phyloP scores from a whole-genome alignment of 2,797 vertebrate genomes.

The Neomorphus geoffroyi region DNA sequence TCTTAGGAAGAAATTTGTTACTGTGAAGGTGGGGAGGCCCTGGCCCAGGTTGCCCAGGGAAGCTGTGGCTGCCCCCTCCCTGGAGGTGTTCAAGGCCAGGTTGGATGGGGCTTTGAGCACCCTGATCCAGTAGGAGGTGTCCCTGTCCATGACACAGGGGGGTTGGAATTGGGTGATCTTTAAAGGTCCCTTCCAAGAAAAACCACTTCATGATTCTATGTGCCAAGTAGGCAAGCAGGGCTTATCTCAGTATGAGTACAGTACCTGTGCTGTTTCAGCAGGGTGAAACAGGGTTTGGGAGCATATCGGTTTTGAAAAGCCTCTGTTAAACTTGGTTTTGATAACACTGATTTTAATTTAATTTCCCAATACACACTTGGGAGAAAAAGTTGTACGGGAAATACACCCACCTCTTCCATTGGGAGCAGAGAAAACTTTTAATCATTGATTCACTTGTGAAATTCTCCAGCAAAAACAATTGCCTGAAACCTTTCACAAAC shows the following conservation, averaged over 20 bases:
- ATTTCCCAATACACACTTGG: background rate
- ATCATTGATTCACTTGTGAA: background rate
- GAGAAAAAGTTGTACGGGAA: background rate
- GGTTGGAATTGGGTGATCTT: too few species aligned
- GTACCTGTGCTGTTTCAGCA: background rate
- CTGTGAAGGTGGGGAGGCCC: too few species aligned
- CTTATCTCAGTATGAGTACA: background rate
- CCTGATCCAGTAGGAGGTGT: too few species aligned
- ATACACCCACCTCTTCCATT: background rate
- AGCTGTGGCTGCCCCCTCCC: too few species aligned
- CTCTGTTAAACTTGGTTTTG: background rate
- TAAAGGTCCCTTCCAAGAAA: too few species aligned
- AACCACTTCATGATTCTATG: too few species aligned
- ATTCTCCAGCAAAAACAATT: conserved; percentile 11
- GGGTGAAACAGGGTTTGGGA: background rate
- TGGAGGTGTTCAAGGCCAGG: too few species aligned
- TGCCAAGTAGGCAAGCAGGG: background rate
- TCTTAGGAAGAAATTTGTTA: too few species aligned
- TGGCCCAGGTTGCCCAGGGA: too few species aligned
- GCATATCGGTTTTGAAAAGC: background rate
- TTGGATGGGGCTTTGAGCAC: too few species aligned
- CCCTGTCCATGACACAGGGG: too few species aligned
- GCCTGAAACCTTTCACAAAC: background rate
- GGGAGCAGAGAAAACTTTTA: background rate
- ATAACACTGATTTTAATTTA: background rate